These are phyloP conservation scores for Caerostris extrusa DNA, from an alignment of 1,140 invertebrate genomes.

Conservation along the genomic window DNA sequence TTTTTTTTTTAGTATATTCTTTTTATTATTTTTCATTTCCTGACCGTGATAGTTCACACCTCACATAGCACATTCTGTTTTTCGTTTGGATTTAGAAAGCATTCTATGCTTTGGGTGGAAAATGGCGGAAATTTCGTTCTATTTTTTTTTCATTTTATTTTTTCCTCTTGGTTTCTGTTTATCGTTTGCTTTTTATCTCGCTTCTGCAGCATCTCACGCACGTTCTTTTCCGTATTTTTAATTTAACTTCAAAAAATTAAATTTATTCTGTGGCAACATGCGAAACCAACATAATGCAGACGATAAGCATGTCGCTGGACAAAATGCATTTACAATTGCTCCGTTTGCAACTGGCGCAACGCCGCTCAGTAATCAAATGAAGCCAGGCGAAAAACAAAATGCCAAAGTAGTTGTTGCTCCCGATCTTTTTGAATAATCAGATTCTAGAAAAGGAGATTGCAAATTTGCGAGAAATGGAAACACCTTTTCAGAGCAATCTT, in stretches of 20 bases:
- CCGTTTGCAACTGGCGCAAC: conserved; percentile 30
- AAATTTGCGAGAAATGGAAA: conserved; percentile 50
- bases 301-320: conserved; percentile 57
- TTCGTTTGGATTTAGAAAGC: conserved; percentile 53
- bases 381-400: conserved; percentile 21
- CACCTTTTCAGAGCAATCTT: neutral
- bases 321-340: conserved; percentile 61
- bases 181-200: conserved; percentile 68
- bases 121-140: conserved; percentile 41
- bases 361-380: conserved; percentile 37
- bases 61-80: neutral
- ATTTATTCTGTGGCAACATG: conserved; percentile 55
- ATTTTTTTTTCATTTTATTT: conserved; percentile 23
- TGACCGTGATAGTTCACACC: conserved; percentile 35
- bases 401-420: neutral
- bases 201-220: conserved; percentile 40
- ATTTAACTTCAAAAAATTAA: conserved; percentile 53
- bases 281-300: conserved; percentile 46
- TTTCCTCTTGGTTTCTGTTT: conserved; percentile 31
- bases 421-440: conserved; percentile 25
- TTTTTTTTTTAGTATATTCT: no score
- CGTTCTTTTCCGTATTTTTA: neutral
- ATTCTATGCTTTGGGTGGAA: conserved; percentile 30
- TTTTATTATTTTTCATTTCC: neutral
- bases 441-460: conserved; percentile 42